These are phyloP conservation scores for Agonopterix arenella DNA, from an alignment of 2,888 invertebrate genomes.

Conservation along the genomic window DNA sequence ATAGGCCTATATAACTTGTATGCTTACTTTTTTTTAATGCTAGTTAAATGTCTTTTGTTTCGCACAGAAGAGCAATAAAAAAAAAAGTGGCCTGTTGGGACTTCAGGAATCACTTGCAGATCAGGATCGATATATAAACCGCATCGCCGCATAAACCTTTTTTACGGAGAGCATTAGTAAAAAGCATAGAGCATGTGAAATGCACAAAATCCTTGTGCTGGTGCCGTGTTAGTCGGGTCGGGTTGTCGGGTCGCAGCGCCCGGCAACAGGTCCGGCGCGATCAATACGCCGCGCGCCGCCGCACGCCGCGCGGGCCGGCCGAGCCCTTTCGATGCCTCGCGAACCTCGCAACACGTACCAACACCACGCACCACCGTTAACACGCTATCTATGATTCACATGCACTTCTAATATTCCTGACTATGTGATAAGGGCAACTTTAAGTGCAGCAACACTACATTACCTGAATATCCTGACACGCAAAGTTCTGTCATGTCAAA, in stretches of 20 bases:
- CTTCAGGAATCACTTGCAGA: too few relatives aligned
- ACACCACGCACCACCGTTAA: neutral
- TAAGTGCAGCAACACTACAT: too few relatives aligned
- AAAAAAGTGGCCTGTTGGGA: too few relatives aligned
- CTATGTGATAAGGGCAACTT: neutral
- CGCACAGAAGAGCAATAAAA: too few relatives aligned
- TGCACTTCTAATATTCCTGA: neutral
- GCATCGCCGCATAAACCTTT: too few relatives aligned
- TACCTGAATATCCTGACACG: too few relatives aligned
- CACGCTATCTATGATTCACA: neutral
- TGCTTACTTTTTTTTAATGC: too few relatives aligned
- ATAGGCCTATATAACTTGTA: too few relatives aligned
- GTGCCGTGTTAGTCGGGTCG: neutral
- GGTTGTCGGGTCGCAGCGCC: constrained; percentile 38
- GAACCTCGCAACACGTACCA: neutral
- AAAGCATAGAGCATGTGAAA: neutral
- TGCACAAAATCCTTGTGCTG: neutral
- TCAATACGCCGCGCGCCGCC: constrained; percentile 60
- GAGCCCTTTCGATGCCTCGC: neutral
- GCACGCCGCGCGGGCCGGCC: constrained; percentile 2
- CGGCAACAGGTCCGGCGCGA: constrained; percentile 72
- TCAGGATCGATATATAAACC: too few relatives aligned
- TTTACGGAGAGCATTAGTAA: too few relatives aligned
- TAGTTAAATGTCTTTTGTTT: too few relatives aligned
- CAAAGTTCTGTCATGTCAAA: too few relatives aligned